Evolutionary conservation across 2,888 invertebrate species (phyloP).

Genomic region (Spialia ferax): DNA sequence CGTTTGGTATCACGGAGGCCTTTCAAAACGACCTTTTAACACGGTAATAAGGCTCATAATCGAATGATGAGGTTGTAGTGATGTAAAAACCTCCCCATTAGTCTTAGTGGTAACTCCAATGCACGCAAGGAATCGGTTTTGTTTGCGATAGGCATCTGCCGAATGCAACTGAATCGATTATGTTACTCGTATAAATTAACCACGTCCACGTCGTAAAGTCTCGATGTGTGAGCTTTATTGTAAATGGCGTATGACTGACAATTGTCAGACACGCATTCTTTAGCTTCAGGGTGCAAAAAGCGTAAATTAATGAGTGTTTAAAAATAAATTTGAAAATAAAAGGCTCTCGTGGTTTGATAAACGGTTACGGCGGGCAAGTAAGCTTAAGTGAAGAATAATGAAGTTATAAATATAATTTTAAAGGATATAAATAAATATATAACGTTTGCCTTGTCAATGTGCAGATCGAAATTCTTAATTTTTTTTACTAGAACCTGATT

Average conservation of each 20-base stretch:
- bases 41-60: conserved; percentile 14
- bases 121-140: conserved; percentile 41
- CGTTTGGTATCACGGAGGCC: background rate
- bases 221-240: conserved; percentile 12
- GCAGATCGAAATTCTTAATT: too few species aligned
- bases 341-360: conserved; percentile 20
- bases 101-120: conserved; percentile 33
- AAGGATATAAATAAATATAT: too few species aligned
- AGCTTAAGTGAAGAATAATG: too few species aligned
- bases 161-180: conserved; percentile 50
- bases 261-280: background rate
- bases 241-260: conserved; percentile 18
- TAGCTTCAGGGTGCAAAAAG: conserved; percentile 12
- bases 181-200: conserved; percentile 24
- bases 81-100: conserved; percentile 30
- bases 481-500: too few species aligned
- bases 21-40: background rate
- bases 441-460: too few species aligned
- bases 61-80: conserved; percentile 1
- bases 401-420: too few species aligned
- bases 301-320: conserved; percentile 19
- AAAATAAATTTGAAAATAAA: conserved; percentile 24
- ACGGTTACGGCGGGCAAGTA: conserved; percentile 13
- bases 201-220: background rate
- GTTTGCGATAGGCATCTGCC: conserved; percentile 49